These are phyloP conservation scores for Sphaerophoria taeniata DNA, from an alignment of 2,888 invertebrate species.

Conservation along the genomic window DNA sequence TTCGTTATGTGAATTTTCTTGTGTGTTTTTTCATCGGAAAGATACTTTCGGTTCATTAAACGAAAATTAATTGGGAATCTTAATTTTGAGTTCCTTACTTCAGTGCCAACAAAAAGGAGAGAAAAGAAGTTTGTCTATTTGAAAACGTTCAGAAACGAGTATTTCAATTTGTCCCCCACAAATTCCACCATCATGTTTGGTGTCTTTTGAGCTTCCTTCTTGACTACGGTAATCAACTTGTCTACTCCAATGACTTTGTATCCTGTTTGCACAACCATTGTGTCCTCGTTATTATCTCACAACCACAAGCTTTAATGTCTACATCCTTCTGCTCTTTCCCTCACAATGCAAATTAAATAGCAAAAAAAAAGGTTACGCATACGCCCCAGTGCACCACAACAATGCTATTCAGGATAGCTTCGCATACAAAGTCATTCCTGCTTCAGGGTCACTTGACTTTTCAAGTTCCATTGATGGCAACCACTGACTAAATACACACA, in stretches of 20 bases:
- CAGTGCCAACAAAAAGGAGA: background rate
- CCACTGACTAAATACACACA: slow-evolving; percentile 14
- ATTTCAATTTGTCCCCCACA: too few relatives aligned
- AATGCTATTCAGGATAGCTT: slow-evolving; percentile 10
- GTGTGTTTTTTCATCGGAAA: background rate
- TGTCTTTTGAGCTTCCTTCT: too few relatives aligned
- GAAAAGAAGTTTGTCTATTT: too few relatives aligned
- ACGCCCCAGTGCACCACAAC: slow-evolving; percentile 51
- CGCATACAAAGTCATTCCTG: slow-evolving; percentile 9
- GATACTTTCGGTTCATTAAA: slow-evolving; percentile 34
- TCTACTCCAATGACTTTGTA: background rate
- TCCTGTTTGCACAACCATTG: background rate
- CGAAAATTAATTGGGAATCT: slow-evolving; percentile 52
- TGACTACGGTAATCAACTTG: too few relatives aligned
- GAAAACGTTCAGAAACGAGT: too few relatives aligned
- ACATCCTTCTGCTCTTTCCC: slow-evolving; percentile 21
- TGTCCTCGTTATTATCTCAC: background rate
- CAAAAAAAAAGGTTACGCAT: slow-evolving; percentile 55
- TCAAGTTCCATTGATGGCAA: slow-evolving; percentile 53
- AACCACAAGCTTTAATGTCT: slow-evolving; percentile 40
- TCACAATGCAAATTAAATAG: slow-evolving; percentile 32
- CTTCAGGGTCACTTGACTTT: slow-evolving; percentile 65
- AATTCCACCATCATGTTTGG: too few relatives aligned
- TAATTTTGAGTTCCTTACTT: background rate
- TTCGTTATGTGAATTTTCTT: background rate